These are phyloP conservation scores for Dynastes grantii DNA, from an alignment of 2,888 invertebrate genomes.

Conservation along the genomic window DNA sequence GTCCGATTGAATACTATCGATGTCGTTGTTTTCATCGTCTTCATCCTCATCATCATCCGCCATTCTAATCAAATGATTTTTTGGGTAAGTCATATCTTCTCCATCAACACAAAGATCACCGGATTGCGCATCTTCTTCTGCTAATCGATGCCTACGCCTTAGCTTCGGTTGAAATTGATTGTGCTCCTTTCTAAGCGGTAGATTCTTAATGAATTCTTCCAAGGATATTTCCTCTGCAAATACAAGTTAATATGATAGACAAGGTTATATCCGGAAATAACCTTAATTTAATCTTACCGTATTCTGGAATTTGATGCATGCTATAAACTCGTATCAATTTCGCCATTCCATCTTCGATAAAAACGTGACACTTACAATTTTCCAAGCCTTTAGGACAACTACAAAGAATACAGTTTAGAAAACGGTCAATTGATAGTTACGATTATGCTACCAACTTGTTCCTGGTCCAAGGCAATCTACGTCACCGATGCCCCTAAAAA, in stretches of 20 bases:
- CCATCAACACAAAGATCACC: background rate
- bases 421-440: constrained; percentile 40
- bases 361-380: constrained; percentile 62
- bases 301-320: constrained; percentile 21
- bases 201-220: constrained; percentile 50
- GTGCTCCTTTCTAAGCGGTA: constrained; percentile 42
- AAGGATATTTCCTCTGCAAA: constrained; percentile 50
- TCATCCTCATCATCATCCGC: constrained; percentile 53
- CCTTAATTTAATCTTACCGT: constrained; percentile 10
- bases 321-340: constrained; percentile 55
- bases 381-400: constrained; percentile 62
- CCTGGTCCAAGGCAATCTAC: constrained; percentile 69
- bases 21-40: constrained; percentile 52
- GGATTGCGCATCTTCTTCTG: background rate
- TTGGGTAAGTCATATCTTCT: background rate
- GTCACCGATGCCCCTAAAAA: constrained; percentile 64
- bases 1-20: constrained; percentile 50
- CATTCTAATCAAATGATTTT: background rate
- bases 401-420: constrained; percentile 50
- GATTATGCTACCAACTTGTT: constrained; percentile 65
- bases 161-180: constrained; percentile 16
- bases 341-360: constrained; percentile 57
- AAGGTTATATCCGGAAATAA: background rate
- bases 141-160: background rate
- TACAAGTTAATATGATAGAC: background rate